Evolutionary conservation across 2,797 vertebrate species (phyloP).

Genomic region (Melanotaenia maccullochi): DNA sequence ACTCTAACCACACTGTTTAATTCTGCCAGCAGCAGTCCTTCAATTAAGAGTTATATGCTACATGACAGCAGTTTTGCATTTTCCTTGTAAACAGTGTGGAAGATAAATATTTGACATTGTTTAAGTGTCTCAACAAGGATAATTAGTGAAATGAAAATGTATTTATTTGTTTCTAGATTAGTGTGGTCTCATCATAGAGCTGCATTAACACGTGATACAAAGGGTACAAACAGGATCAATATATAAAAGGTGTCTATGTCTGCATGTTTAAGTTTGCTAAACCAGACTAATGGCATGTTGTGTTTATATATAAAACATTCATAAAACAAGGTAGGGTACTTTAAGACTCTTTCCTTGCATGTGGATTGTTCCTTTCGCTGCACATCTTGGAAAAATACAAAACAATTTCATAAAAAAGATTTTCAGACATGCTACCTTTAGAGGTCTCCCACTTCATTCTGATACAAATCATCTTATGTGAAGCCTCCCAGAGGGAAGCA

Average conservation of each 20-base stretch:
- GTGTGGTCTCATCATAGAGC: too few species aligned
- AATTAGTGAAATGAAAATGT: neutral
- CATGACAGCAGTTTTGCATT: constrained; percentile 3
- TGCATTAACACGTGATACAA: neutral
- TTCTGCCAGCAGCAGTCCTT: constrained; percentile 18
- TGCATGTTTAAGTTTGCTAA: neutral
- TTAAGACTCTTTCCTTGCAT: neutral
- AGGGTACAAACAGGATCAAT: neutral
- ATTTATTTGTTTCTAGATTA: neutral
- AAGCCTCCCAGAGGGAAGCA: constrained; percentile 17
- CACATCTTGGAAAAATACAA: neutral
- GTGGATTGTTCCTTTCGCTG: neutral
- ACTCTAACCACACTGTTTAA: constrained; percentile 1
- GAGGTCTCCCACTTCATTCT: neutral
- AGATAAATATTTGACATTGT: too few species aligned
- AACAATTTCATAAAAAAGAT: neutral
- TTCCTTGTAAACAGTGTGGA: neutral
- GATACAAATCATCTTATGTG: neutral
- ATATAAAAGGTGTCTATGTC: neutral
- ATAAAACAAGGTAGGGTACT: neutral
- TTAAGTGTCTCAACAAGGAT: neutral
- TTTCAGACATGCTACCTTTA: neutral
- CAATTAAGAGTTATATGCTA: constrained; percentile 18
- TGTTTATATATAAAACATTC: neutral
- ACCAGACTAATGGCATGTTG: neutral